These are phyloP conservation scores for Caenorhabditis wallacei DNA, from an alignment of 2,888 invertebrate genomes.

Conservation along the genomic window DNA sequence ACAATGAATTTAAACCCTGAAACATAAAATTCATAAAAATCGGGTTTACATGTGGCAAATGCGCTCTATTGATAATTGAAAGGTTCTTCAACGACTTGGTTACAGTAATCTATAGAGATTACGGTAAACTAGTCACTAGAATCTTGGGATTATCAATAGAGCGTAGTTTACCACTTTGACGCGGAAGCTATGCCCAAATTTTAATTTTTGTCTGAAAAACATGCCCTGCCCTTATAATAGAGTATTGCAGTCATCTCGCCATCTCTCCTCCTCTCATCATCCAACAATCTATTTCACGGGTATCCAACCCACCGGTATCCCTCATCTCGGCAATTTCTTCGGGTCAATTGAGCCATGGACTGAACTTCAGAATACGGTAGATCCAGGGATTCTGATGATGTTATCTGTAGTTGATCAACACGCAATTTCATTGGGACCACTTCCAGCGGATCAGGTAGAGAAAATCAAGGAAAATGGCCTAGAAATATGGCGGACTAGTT, in stretches of 20 bases:
- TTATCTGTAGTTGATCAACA: slow-evolving; percentile 81
- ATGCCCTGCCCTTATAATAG: not conserved
- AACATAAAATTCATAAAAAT: too few species aligned
- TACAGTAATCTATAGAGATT: too few species aligned
- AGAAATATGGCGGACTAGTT: not conserved
- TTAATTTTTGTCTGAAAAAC: too few species aligned
- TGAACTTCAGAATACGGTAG: slow-evolving; percentile 87
- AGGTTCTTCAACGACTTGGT: too few species aligned
- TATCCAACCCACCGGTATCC: slow-evolving; percentile 94
- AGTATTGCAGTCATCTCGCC: slow-evolving; percentile 8
- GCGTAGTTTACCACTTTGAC: too few species aligned
- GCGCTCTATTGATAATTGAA: too few species aligned
- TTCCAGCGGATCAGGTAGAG: slow-evolving; percentile 59
- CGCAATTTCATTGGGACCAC: slow-evolving; percentile 76
- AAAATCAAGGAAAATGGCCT: not conserved
- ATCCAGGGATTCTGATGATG: slow-evolving; percentile 59
- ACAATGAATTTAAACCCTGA: too few species aligned
- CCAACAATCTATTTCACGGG: slow-evolving; percentile 86
- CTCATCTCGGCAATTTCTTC: slow-evolving; percentile 97
- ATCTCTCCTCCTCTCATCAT: slow-evolving; percentile 9
- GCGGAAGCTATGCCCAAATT: too few species aligned
- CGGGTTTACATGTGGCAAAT: too few species aligned
- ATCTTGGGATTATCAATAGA: too few species aligned
- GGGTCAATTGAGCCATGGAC: slow-evolving; percentile 94
- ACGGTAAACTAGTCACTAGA: too few species aligned